These are phyloP conservation scores for Achroia grisella DNA, from an alignment of 1,140 invertebrate genomes.

Conservation along the genomic window DNA sequence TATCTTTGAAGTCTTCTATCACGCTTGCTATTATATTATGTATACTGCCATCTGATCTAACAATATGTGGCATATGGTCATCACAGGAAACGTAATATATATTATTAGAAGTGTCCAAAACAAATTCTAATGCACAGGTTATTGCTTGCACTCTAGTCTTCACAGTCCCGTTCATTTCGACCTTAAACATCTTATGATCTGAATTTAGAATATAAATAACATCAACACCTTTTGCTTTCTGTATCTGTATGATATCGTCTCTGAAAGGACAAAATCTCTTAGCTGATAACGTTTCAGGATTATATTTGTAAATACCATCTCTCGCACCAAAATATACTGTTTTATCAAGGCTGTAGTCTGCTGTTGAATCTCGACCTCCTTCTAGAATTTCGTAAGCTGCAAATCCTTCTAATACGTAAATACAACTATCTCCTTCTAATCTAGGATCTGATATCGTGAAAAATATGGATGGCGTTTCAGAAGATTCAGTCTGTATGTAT, in stretches of 20 bases:
- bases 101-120: slow-evolving; percentile 53
- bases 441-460: slow-evolving; percentile 41
- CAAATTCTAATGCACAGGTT: slow-evolving; percentile 41
- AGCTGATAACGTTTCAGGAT: slow-evolving; percentile 36
- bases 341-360: slow-evolving; percentile 39
- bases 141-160: slow-evolving; percentile 28
- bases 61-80: slow-evolving; percentile 30
- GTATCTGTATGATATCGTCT: slow-evolving; percentile 50
- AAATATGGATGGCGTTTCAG: slow-evolving; percentile 46
- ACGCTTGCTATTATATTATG: slow-evolving; percentile 24
- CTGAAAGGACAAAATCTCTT: slow-evolving; percentile 40
- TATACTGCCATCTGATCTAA: slow-evolving; percentile 27
- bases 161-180: slow-evolving; percentile 41
- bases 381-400: slow-evolving; percentile 54
- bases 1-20: slow-evolving; percentile 30
- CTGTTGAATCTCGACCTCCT: slow-evolving; percentile 47
- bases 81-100: slow-evolving; percentile 47
- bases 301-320: slow-evolving; percentile 49
- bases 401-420: slow-evolving; percentile 51
- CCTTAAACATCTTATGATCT: slow-evolving; percentile 34
- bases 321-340: slow-evolving; percentile 45
- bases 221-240: slow-evolving; percentile 48
- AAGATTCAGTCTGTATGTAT: slow-evolving; percentile 25
- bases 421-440: slow-evolving; percentile 39
- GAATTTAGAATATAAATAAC: slow-evolving; percentile 37